Evolutionary conservation across 2,888 invertebrate species (phyloP).

Genomic region (Caenorhabditis parvicauda): DNA sequence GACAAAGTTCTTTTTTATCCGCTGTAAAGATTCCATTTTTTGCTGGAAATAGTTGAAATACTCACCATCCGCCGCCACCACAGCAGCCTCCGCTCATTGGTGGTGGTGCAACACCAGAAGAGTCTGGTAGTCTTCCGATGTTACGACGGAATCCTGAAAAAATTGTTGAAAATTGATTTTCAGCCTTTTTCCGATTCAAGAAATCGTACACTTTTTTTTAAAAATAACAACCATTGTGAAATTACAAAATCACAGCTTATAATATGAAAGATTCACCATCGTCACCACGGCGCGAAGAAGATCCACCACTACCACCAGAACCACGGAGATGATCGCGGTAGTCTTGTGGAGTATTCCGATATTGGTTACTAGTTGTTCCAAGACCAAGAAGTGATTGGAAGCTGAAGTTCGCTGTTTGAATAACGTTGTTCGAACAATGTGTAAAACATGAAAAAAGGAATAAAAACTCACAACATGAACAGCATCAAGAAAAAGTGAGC

Average conservation of each 20-base stretch:
- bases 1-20: no score
- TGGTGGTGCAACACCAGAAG: not conserved
- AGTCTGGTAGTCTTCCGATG: conserved; percentile 21
- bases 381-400: conserved; percentile 30
- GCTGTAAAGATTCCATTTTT: not conserved
- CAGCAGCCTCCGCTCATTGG: not conserved
- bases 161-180: not conserved
- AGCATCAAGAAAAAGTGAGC: conserved; percentile 22
- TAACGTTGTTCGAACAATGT: not conserved
- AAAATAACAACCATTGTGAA: not conserved
- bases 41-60: not conserved
- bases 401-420: conserved; percentile 12
- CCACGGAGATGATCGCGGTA: conserved; percentile 20
- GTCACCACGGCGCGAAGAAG: conserved; percentile 19
- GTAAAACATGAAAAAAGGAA: not conserved
- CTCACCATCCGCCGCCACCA: not conserved
- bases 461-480: conserved; percentile 28
- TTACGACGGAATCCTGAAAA: conserved; percentile 12
- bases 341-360: conserved; percentile 16
- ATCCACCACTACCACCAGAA: conserved; percentile 9
- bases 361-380: conserved; percentile 5
- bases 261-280: conserved; percentile 8
- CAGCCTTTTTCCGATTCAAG: not conserved
- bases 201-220: not conserved
- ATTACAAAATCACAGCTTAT: not conserved